Evolutionary conservation across 2,888 invertebrate species (phyloP), one percentile per base, ranked within the genome.

Genomic region (Thelaira solivaga): DNA sequence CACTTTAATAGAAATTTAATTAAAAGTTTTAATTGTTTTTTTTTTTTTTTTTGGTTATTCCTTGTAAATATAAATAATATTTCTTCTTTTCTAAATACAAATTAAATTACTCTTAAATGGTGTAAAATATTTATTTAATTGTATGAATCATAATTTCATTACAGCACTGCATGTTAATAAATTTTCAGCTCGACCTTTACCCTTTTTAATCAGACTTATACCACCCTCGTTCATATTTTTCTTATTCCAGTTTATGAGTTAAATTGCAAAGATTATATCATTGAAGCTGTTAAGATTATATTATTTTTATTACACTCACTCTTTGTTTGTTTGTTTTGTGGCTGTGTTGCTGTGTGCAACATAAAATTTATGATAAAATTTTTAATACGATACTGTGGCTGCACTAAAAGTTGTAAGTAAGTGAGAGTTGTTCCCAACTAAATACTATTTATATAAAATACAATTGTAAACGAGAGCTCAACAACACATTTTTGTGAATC

Each of bases 281-380:
- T 59, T 65, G 29, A 59, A 64, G 65, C 45, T 61, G 59, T 45
- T 59, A 45, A 59, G 59, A 71, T 65, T 71, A 51, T 61, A 76
- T 65, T 53, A 39, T 71, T 76, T n/a, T 71, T 61, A 76, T 61
- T 61, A 39, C 36, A 43, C 51, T 53, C 6, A 8, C 31, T 11
- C 20, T 31, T 39, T 31, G 62, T 20, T 41, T 10, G 13, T 8
- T 11, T 16, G 39, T 11, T 36, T 7, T 47, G 55, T 39, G 36
- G 13, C 20, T 18, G 24, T 13, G 18, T 75, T 39, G 39, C 51
- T n/a, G 49, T 49, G 57, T 59, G 57, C 59, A 65, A 16, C 45
- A 69, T 18, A 71, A 36, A 55, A 41, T 57, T 75, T 47, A 45
- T 41, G 47, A 29, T 41, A 3, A 22, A 43, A 11, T 45, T 71